A percentile compares a stretch with the other conserved stretches of the same genome.
These are phyloP conservation scores for Schizopygopsis malacanthus DNA, from an alignment of 2,797 vertebrate genomes.

Conservation along the genomic window DNA sequence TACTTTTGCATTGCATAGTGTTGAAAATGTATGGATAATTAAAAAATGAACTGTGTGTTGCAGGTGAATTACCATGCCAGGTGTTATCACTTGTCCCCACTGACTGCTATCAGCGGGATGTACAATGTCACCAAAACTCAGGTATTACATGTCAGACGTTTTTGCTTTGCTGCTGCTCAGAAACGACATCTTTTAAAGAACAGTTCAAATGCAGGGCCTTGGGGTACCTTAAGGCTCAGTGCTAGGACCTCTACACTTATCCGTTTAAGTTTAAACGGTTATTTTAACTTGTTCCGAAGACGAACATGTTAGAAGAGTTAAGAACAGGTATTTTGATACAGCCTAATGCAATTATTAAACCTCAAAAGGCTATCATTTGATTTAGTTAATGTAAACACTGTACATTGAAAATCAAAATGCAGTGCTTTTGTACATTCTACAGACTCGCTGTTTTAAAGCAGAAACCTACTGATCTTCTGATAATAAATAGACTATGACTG, in stretches of 20 bases:
- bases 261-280: not conserved
- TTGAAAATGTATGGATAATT: not conserved
- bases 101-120: conserved; percentile 91
- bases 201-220: not conserved
- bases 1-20: not conserved
- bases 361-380: too few species aligned
- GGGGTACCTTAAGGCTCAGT: not conserved
- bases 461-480: too few species aligned
- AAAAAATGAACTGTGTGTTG: conserved; percentile 49
- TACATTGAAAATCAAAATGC: too few species aligned
- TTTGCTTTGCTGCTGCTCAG: not conserved
- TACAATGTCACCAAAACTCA: conserved; percentile 93
- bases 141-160: conserved; percentile 70
- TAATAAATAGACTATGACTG: too few species aligned
- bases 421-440: too few species aligned
- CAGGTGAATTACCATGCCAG: conserved; percentile 95
- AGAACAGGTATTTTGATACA: too few species aligned
- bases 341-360: too few species aligned
- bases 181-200: not conserved
- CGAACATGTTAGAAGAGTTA: too few species aligned
- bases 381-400: too few species aligned
- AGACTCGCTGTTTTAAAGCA: too few species aligned
- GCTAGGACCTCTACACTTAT: not conserved
- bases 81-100: conserved; percentile 91
- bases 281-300: too few species aligned